Evolutionary conservation across 1,140 invertebrate species (phyloP), one percentile per base, ranked within the genome.

Genomic region (Marisa cornuarietis): DNA sequence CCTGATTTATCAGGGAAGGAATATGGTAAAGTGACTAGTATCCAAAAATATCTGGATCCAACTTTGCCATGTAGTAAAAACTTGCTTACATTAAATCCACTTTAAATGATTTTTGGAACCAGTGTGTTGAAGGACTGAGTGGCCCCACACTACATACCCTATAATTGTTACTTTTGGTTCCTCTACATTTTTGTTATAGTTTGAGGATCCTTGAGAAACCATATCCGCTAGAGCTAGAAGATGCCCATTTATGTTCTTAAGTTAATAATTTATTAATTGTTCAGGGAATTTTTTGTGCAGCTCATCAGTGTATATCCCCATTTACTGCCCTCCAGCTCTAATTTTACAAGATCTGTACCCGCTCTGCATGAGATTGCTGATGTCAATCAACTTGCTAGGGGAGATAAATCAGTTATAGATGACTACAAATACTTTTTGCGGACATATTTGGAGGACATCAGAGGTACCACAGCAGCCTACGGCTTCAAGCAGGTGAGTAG

Each of bases 341-440:
- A 85, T 74, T 92, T 91, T 80, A 87, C 87, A 8, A 82, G 92
- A 16, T 87, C 87, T 9, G 84, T 90, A 49, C 92, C 92, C 24
- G 90, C 91, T 11, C 84, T 92, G 16, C 92, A 93, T 81, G 89
- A 91, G 63, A 91, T 93, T 62, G 91, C 91, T 10, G 91, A 92
- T 85, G 87, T 92, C 66, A 87, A 86, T 79, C 90, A 92, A 81
- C 82, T 92, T 74, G 87, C 89, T 71, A 85, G 86, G 58, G 88
- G 87, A 42, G 85, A 92, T 79, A 78, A 88, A 68, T 77, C 82
- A 10, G 81, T 88, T 68, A 83, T 91, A 20, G 74, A 71, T 20
- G 82, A 87, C 51, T 92, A 89, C 80, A 91, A 90, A 81, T 72
- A 82, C 18, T 92, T 91, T 81, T 83, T 92, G 10, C 78, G 86